Evolutionary conservation across 2,888 invertebrate species (phyloP).

Genomic region (Plebejus anna): DNA sequence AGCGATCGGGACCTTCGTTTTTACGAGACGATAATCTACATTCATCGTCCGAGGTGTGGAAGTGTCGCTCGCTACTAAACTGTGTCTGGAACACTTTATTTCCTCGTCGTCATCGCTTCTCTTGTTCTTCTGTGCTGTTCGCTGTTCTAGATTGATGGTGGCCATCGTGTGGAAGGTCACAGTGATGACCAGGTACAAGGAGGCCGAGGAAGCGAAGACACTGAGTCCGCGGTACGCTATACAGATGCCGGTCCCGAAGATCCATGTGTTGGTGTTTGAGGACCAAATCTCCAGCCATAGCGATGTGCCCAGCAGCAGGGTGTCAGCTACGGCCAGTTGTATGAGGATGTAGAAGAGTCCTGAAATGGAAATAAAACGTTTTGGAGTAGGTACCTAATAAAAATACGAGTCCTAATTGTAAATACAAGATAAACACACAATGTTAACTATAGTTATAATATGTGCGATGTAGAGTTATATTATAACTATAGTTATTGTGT

Average conservation of each 20-base stretch:
- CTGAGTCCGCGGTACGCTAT: conserved; percentile 76
- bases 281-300: conserved; percentile 76
- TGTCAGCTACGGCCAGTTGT: conserved; percentile 77
- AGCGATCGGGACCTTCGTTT: conserved; percentile 67
- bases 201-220: conserved; percentile 77
- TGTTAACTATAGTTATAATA: no score
- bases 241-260: conserved; percentile 70
- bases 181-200: conserved; percentile 76
- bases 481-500: no score
- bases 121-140: conserved; percentile 56
- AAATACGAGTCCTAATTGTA: no score
- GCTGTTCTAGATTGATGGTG: conserved; percentile 73
- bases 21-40: conserved; percentile 73
- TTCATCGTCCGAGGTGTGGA: conserved; percentile 75
- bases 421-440: no score
- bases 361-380: conserved; percentile 54
- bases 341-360: conserved; percentile 74
- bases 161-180: conserved; percentile 80
- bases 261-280: conserved; percentile 73
- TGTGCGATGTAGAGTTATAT: no score
- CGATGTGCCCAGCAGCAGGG: conserved; percentile 62
- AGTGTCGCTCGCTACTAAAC: conserved; percentile 69
- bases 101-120: conserved; percentile 65
- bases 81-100: conserved; percentile 69
- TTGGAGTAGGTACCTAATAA: no score